phyloP scores from a whole-genome alignment of 2,113 vertebrate genomes.

The Theropithecus gelada region DNA sequence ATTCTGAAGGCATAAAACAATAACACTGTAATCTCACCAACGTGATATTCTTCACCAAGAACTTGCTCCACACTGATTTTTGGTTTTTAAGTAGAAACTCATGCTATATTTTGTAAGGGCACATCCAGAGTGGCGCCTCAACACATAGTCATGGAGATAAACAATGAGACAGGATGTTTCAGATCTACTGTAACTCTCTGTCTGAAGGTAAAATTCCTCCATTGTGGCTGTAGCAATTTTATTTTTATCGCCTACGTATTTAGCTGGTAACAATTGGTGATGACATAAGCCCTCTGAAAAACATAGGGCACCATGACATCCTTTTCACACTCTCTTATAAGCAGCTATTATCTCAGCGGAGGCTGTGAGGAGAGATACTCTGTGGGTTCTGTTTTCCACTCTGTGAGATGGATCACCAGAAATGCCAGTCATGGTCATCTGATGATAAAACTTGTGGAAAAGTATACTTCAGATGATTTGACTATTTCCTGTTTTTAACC shows the following conservation, averaged over 20 bases:
- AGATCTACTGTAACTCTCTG: neutral
- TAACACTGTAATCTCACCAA: neutral
- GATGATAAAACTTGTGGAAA: constrained; percentile 7
- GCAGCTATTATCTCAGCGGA: neutral
- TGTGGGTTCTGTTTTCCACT: neutral
- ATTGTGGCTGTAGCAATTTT: neutral
- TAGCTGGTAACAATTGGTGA: neutral
- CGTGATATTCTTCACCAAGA: neutral
- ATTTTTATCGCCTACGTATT: neutral
- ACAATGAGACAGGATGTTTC: neutral
- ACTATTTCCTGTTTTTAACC: neutral
- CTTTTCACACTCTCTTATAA: neutral
- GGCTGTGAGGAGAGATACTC: neutral
- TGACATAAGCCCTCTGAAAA: neutral
- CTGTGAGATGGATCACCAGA: neutral
- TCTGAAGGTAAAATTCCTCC: neutral
- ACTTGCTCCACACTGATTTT: neutral
- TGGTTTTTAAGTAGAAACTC: neutral
- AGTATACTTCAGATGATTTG: neutral
- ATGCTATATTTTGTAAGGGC: neutral
- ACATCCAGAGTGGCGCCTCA: neutral
- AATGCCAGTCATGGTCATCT: neutral
- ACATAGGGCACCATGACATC: no score
- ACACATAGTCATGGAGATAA: neutral
- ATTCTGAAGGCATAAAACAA: neutral